A percentile compares a stretch with the other conserved stretches of the same genome.
Evolutionary conservation across 2,113 vertebrate genomes (phyloP).

Genomic region (Oceanodroma tethys): DNA sequence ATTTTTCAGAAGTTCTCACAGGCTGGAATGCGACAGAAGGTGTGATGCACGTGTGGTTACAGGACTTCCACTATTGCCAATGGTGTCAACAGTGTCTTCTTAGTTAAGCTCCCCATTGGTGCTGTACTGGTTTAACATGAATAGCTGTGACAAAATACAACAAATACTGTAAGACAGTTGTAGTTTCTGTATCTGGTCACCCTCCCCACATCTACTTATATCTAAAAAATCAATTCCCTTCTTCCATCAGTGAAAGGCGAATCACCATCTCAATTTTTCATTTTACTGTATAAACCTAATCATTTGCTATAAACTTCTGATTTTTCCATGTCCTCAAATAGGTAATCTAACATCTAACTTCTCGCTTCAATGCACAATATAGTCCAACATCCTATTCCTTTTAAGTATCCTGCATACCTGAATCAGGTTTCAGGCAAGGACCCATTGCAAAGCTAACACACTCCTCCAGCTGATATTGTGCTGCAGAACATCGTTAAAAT

Average conservation of each 20-base stretch:
- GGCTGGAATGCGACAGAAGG: neutral
- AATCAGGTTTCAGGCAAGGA: neutral
- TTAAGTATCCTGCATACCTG: neutral
- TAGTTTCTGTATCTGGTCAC: neutral
- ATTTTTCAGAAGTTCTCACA: neutral
- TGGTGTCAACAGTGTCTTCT: neutral
- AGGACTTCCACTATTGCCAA: neutral
- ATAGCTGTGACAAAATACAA: neutral
- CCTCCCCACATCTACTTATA: neutral
- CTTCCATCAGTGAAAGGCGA: neutral
- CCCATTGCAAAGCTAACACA: neutral
- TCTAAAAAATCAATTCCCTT: neutral
- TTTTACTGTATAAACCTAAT: neutral
- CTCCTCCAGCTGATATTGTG: neutral
- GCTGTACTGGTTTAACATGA: neutral
- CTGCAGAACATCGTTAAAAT: neutral
- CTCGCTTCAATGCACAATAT: neutral
- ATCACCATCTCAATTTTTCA: neutral
- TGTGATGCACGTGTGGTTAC: neutral
- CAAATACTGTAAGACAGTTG: neutral
- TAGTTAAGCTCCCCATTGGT: neutral
- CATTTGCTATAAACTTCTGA: neutral
- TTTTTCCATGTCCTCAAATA: neutral
- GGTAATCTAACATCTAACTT: neutral
- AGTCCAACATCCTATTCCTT: neutral